These are phyloP conservation scores for Tricholauxania praeusta DNA, from an alignment of 2,888 invertebrate species.

Conservation along the genomic window DNA sequence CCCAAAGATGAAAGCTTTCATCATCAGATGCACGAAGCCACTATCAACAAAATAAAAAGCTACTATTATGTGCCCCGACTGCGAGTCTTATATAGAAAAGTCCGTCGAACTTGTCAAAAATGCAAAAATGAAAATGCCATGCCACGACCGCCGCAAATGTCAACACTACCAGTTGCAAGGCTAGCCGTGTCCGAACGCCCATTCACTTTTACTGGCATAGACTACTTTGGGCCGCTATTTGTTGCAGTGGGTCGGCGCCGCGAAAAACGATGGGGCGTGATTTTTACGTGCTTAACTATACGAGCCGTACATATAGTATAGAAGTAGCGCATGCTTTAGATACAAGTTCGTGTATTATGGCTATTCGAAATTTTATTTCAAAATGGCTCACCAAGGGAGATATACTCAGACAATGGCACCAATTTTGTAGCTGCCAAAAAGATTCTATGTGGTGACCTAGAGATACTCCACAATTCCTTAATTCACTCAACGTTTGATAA, in stretches of 20 bases:
- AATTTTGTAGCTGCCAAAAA: conserved; percentile 37
- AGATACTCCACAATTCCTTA: conserved; percentile 23
- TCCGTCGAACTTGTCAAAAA: conserved; percentile 40
- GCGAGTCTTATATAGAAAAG: conserved; percentile 27
- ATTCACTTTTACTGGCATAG: conserved; percentile 39
- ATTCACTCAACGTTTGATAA: conserved; percentile 30
- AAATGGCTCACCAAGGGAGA: conserved; percentile 41
- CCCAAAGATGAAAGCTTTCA: conserved; percentile 33
- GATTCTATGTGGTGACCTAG: not conserved
- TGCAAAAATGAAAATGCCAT: conserved; percentile 42
- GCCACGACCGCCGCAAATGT: conserved; percentile 43
- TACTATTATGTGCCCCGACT: conserved; percentile 40
- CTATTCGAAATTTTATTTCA: conserved; percentile 40
- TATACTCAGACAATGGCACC: conserved; percentile 42
- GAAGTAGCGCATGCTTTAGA: conserved; percentile 45
- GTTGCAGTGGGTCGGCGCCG: conserved; percentile 37
- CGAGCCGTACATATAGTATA: conserved; percentile 44
- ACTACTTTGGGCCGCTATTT: conserved; percentile 40
- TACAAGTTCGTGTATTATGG: conserved; percentile 44
- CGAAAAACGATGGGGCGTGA: conserved; percentile 45
- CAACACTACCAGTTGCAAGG: conserved; percentile 41
- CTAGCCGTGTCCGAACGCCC: conserved; percentile 42
- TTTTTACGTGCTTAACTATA: conserved; percentile 46
- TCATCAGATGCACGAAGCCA: conserved; percentile 40
- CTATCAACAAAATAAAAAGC: conserved; percentile 40